phyloP scores from a whole-genome alignment of 2,888 invertebrate genomes.

The Frankliniella intonsa region DNA sequence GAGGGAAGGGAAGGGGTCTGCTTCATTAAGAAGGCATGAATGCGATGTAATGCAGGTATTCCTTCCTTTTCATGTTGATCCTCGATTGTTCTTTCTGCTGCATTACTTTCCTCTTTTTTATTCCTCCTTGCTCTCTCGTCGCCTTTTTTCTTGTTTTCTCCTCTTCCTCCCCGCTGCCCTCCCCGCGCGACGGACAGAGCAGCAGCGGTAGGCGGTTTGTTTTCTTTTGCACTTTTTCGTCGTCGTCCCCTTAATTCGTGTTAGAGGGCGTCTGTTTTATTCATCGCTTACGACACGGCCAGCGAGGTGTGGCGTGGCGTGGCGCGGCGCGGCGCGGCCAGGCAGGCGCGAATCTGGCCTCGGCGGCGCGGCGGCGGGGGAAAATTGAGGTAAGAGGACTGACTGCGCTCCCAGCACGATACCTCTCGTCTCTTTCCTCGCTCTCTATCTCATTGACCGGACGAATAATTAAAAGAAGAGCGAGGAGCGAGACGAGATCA shows the following conservation, averaged over 20 bases:
- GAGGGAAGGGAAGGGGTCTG: neutral
- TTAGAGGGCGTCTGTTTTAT: conserved; percentile 22
- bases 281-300: conserved; percentile 20
- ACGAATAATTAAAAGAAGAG: neutral
- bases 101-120: neutral
- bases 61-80: conserved; percentile 22
- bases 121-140: neutral
- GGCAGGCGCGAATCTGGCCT: neutral
- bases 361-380: neutral
- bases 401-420: neutral
- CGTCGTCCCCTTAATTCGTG: conserved; percentile 20
- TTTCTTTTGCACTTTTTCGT: conserved; percentile 6
- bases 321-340: neutral
- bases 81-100: conserved; percentile 24
- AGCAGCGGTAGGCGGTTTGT: conserved; percentile 17
- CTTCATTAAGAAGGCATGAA: conserved; percentile 26
- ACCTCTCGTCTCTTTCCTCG: neutral
- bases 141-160: neutral
- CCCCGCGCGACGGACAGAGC: neutral
- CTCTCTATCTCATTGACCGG: neutral
- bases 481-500: no score
- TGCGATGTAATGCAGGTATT: conserved; percentile 20
- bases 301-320: neutral
- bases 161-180: neutral
- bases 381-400: neutral